Evolutionary conservation across 2,797 vertebrate species (phyloP).

Genomic region (Cuniculus paca): DNA sequence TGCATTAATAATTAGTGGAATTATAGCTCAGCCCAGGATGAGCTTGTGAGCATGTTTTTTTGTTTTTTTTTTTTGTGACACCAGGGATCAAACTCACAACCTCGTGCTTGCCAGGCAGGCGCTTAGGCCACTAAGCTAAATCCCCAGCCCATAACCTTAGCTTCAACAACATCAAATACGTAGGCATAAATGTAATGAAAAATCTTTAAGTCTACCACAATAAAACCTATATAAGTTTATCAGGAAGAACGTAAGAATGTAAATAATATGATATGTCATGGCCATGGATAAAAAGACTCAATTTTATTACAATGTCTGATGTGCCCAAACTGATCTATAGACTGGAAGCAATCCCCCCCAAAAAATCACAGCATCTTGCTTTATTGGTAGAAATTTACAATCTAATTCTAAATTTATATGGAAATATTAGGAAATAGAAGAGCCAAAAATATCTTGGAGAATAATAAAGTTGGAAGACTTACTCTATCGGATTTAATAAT

Average conservation of each 20-base stretch:
- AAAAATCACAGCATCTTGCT: constrained; percentile 30
- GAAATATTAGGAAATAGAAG: constrained; percentile 25
- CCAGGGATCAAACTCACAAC: no score
- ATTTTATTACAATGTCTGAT: neutral
- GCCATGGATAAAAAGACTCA: neutral
- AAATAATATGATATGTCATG: neutral
- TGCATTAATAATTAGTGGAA: neutral
- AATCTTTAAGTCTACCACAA: neutral
- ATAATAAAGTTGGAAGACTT: constrained; percentile 9
- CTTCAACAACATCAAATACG: neutral
- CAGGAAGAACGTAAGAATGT: neutral
- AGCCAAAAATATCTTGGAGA: constrained; percentile 8
- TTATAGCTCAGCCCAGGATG: neutral
- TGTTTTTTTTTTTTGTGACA: no score
- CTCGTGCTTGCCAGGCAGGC: no score
- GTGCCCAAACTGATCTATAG: neutral
- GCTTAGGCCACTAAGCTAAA: no score
- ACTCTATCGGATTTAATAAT: neutral
- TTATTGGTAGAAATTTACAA: neutral
- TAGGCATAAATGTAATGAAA: constrained; percentile 29
- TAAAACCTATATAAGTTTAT: constrained; percentile 4
- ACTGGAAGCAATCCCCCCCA: neutral
- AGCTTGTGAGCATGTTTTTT: neutral
- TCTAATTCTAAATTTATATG: constrained; percentile 34
- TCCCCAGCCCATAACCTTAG: no score